Percentiles rank a stretch among this genome's conserved stretches.
These are phyloP conservation scores for Drosophila anomelani DNA, from an alignment of 2,888 invertebrate species.

Conservation along the genomic window DNA sequence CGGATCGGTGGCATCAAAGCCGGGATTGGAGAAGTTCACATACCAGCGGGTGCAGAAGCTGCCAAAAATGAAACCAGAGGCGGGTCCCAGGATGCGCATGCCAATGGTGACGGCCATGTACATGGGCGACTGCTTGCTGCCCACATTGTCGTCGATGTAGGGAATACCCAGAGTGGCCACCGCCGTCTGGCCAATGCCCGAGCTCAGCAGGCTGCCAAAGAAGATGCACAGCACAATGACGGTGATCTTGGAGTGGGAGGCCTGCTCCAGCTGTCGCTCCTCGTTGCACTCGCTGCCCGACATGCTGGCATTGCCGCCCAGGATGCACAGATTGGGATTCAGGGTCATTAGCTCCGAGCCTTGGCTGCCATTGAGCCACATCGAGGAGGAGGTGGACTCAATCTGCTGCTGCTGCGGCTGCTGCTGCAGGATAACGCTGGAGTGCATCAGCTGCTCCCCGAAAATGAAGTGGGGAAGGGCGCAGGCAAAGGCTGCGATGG, in stretches of 20 bases:
- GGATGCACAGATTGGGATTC: slow-evolving; percentile 77
- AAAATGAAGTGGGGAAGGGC: slow-evolving; percentile 95
- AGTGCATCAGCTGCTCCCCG: slow-evolving; percentile 88
- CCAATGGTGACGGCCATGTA: slow-evolving; percentile 97
- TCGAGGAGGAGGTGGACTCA: slow-evolving; percentile 7
- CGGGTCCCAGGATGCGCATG: slow-evolving; percentile 95
- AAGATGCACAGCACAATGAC: slow-evolving; percentile 94
- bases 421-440: slow-evolving; percentile 76
- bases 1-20: slow-evolving; percentile 91
- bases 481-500: slow-evolving; percentile 93
- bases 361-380: slow-evolving; percentile 53
- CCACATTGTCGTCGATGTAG: slow-evolving; percentile 97
- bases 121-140: slow-evolving; percentile 95
- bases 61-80: slow-evolving; percentile 94
- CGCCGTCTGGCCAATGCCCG: slow-evolving; percentile 96
- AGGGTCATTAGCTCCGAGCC: background rate
- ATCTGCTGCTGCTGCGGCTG: slow-evolving; percentile 18
- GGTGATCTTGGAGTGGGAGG: slow-evolving; percentile 90
- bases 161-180: slow-evolving; percentile 96
- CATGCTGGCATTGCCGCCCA: slow-evolving; percentile 63
- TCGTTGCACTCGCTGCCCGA: slow-evolving; percentile 86
- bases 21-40: slow-evolving; percentile 92
- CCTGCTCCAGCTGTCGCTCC: slow-evolving; percentile 87
- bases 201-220: slow-evolving; percentile 93
- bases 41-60: slow-evolving; percentile 95